Evolutionary conservation across 2,113 vertebrate species (phyloP).

Genomic region (Chunga burmeisteri): DNA sequence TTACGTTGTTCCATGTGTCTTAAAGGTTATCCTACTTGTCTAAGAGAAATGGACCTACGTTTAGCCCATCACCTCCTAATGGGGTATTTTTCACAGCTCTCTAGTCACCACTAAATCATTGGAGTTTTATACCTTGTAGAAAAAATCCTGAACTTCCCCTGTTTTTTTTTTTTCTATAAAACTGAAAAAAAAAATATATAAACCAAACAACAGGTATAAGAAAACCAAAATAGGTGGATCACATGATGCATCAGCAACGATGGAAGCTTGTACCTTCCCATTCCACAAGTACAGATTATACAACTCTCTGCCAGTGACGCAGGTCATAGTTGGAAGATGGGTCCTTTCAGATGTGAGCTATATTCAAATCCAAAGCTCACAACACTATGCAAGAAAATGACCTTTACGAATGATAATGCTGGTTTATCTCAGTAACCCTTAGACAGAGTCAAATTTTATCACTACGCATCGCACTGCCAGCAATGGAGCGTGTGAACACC

Average conservation of each 20-base stretch:
- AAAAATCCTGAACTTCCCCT: constrained; percentile 32
- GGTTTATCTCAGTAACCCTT: constrained; percentile 66
- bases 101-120: constrained; percentile 27
- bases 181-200: not conserved
- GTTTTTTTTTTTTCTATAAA: not conserved
- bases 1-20: constrained; percentile 50
- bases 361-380: constrained; percentile 29
- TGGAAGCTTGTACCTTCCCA: constrained; percentile 46
- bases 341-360: constrained; percentile 42
- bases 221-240: not conserved
- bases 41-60: constrained; percentile 48
- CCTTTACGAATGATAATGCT: constrained; percentile 44
- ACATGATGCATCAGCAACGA: constrained; percentile 37
- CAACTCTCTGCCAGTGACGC: constrained; percentile 61
- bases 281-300: constrained; percentile 44
- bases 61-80: constrained; percentile 10
- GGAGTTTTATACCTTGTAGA: constrained; percentile 63
- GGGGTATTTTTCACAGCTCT: constrained; percentile 46
- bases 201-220: constrained; percentile 22
- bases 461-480: constrained; percentile 46
- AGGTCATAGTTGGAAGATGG: constrained; percentile 65
- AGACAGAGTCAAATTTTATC: constrained; percentile 72
- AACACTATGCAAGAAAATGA: constrained; percentile 34
- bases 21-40: constrained; percentile 69
- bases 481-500: constrained; percentile 47